Conservation (phyloP, 2,797 vertebrate genomes). For the Cetoscarus ocellatus region DNA sequence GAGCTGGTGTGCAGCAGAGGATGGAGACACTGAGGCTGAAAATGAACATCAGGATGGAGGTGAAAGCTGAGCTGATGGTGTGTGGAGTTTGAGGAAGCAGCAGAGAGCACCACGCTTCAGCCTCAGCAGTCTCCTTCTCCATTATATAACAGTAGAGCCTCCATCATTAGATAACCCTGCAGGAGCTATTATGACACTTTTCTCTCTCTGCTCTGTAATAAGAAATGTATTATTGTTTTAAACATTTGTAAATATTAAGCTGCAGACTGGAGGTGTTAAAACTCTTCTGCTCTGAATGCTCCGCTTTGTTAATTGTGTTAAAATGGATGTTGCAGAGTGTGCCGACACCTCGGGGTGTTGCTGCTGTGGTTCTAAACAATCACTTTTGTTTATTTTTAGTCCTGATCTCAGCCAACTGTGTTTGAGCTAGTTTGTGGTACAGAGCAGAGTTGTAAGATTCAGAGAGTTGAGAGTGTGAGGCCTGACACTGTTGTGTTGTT, state of each 20-base stretch:
- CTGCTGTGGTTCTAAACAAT: slow-evolving; percentile 27
- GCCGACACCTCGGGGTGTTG: not conserved
- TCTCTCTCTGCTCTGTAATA: not conserved
- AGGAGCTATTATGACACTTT: slow-evolving; percentile 1
- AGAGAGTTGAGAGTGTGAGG: not conserved
- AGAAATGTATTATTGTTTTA: not conserved
- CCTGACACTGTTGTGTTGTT: no score
- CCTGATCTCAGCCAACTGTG: slow-evolving; percentile 8
- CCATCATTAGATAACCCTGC: slow-evolving; percentile 29
- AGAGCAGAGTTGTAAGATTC: not conserved
- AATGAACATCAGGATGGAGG: not conserved
- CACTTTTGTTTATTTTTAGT: slow-evolving; percentile 30
- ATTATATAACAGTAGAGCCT: slow-evolving; percentile 22
- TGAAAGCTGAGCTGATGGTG: slow-evolving; percentile 7
- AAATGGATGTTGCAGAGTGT: slow-evolving; percentile 19
- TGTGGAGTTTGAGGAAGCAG: slow-evolving; percentile 6
- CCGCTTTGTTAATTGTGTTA: slow-evolving; percentile 35
- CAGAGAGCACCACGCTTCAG: slow-evolving; percentile 8
- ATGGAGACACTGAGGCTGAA: not conserved
- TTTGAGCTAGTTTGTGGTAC: not conserved
- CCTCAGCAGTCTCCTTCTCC: not conserved
- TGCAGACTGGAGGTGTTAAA: slow-evolving; percentile 2
- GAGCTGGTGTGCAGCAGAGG: not conserved
- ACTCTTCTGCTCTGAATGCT: slow-evolving; percentile 14
- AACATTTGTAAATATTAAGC: slow-evolving; percentile 32